These are phyloP conservation scores for Tetragonula clypearis DNA, from an alignment of 1,140 invertebrate genomes.

Conservation along the genomic window DNA sequence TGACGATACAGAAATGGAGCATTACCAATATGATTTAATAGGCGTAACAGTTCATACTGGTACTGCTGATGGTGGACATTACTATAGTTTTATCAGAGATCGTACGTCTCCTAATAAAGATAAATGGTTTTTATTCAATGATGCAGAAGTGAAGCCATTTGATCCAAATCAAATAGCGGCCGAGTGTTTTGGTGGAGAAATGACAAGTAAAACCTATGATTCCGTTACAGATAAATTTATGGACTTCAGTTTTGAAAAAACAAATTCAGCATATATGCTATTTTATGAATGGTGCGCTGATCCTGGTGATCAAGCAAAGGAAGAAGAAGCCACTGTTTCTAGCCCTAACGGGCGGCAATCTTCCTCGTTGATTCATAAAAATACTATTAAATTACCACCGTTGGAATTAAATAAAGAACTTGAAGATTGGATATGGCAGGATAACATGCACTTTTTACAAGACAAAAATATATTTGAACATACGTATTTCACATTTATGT, in stretches of 20 bases:
- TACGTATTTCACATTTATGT: conserved; percentile 97
- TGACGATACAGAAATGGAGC: conserved; percentile 81
- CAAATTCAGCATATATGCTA: conserved; percentile 98
- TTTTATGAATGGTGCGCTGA: conserved; percentile 92
- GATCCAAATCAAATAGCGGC: conserved; percentile 96
- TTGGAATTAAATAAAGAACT: conserved; percentile 89
- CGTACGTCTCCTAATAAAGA: conserved; percentile 87
- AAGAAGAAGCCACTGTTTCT: conserved; percentile 80
- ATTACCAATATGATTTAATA: conserved; percentile 94
- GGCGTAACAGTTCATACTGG: conserved; percentile 98
- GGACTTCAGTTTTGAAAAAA: conserved; percentile 98
- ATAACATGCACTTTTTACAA: conserved; percentile 96
- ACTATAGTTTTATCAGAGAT: conserved; percentile 97
- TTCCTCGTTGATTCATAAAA: conserved; percentile 62
- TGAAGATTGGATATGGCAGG: conserved; percentile 96
- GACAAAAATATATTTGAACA: conserved; percentile 98
- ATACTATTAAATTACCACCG: conserved; percentile 73
- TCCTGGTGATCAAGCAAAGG: conserved; percentile 71
- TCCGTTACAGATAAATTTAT: conserved; percentile 98
- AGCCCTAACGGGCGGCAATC: conserved; percentile 65
- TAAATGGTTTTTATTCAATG: conserved; percentile 97
- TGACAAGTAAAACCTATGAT: conserved; percentile 98
- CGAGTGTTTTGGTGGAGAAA: conserved; percentile 98
- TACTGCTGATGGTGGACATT: conserved; percentile 97
- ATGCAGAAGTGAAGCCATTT: conserved; percentile 97